A percentile compares a stretch with the other conserved stretches of the same genome.
Evolutionary conservation across 2,888 invertebrate genomes (phyloP).

Genomic region (Epinotia bilunana): DNA sequence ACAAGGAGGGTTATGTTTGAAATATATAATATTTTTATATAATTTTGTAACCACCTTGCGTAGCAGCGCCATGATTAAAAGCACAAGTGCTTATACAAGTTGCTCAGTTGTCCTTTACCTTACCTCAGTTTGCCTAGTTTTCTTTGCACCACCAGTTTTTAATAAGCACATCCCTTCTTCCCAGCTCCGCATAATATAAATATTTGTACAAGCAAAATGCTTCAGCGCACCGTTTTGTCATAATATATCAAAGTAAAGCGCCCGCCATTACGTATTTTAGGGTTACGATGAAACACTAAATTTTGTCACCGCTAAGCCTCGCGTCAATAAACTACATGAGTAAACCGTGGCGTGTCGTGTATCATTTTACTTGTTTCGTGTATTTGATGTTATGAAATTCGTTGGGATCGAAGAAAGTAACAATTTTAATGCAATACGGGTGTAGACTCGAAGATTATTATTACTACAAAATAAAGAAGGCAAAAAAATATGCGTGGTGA

Average conservation of each 20-base stretch:
- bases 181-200: conserved; percentile 25
- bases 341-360: conserved; percentile 18
- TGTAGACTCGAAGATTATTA: too few relatives aligned
- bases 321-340: conserved; percentile 41
- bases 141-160: neutral
- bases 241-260: conserved; percentile 44
- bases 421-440: neutral
- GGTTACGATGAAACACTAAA: conserved; percentile 43
- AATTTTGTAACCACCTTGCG: neutral
- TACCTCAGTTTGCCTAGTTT: conserved; percentile 1
- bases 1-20: too few relatives aligned
- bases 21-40: neutral
- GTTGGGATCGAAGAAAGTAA: neutral
- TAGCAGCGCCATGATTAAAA: neutral
- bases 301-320: conserved; percentile 44
- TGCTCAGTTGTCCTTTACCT: neutral
- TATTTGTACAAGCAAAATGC: conserved; percentile 42
- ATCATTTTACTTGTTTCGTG: conserved; percentile 10
- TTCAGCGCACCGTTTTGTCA: conserved; percentile 42
- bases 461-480: too few relatives aligned
- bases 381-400: neutral
- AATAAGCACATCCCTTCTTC: conserved; percentile 6
- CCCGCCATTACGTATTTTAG: conserved; percentile 43
- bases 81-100: neutral
- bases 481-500: too few relatives aligned